A percentile compares a stretch with the other conserved stretches of the same genome.
phyloP scores from a whole-genome alignment of 2,113 vertebrate genomes.

The Phyllostomus discolor region DNA sequence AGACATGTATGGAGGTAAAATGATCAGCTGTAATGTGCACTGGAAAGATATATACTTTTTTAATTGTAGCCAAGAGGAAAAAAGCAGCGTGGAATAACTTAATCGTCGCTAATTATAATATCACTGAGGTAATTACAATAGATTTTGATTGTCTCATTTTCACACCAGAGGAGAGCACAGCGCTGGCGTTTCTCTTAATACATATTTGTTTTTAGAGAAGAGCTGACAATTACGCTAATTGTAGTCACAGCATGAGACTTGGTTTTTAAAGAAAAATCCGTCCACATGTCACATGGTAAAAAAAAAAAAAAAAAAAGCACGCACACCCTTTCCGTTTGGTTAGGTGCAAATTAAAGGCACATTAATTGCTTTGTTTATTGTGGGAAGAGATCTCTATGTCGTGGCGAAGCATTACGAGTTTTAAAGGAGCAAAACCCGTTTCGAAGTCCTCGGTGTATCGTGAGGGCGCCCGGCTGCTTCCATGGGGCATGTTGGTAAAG shows the following conservation, averaged over 20 bases:
- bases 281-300: constrained; percentile 78
- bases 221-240: constrained; percentile 95
- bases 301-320: no score
- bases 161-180: constrained; percentile 88
- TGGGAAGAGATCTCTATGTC: constrained; percentile 71
- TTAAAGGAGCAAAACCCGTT: constrained; percentile 59
- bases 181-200: constrained; percentile 90
- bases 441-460: neutral
- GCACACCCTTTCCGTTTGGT: constrained; percentile 73
- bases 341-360: constrained; percentile 88
- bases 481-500: neutral
- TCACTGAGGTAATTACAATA: constrained; percentile 97
- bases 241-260: constrained; percentile 92
- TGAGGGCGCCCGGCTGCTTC: neutral
- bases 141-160: constrained; percentile 98
- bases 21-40: constrained; percentile 88
- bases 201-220: constrained; percentile 95
- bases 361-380: constrained; percentile 84
- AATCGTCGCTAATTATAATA: constrained; percentile 98
- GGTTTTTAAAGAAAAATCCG: constrained; percentile 84
- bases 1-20: constrained; percentile 88
- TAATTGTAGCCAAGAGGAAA: constrained; percentile 92
- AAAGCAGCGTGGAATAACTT: constrained; percentile 92
- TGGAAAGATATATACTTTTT: constrained; percentile 95
- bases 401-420: constrained; percentile 62